Conservation (phyloP, 2,113 vertebrate genomes). For the Pterophyllum scalare region DNA sequence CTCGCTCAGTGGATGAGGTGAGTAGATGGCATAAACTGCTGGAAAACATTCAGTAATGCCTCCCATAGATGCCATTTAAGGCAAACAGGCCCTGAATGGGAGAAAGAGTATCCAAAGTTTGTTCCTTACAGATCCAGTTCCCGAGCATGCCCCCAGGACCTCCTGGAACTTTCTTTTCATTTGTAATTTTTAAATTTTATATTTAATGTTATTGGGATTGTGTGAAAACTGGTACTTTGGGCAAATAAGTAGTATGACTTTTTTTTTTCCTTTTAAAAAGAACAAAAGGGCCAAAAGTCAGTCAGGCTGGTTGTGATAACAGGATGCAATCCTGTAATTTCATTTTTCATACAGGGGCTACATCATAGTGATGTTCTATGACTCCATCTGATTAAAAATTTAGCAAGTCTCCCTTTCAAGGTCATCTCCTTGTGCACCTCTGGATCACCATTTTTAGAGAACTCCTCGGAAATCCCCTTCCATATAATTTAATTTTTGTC, state of each 20-base stretch:
- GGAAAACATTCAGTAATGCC: not conserved
- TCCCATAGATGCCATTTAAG: not conserved
- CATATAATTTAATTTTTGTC: too few species aligned
- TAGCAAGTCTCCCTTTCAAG: not conserved
- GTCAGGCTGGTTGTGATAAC: too few species aligned
- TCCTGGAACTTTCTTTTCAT: too few species aligned
- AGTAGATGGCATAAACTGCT: slow-evolving; percentile 28
- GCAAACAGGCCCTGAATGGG: not conserved
- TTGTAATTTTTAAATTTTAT: not conserved
- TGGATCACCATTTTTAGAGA: not conserved
- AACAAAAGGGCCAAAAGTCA: too few species aligned
- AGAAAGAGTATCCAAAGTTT: not conserved
- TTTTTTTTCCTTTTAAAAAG: too few species aligned
- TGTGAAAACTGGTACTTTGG: not conserved
- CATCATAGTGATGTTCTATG: not conserved
- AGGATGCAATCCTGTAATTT: too few species aligned
- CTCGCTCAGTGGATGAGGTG: slow-evolving; percentile 90
- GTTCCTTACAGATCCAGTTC: not conserved
- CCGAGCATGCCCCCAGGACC: not conserved
- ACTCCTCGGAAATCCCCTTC: not conserved
- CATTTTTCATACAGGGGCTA: accelerated
- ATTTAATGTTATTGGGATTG: not conserved
- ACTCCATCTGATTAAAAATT: not conserved
- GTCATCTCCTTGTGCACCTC: not conserved
- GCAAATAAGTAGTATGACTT: not conserved